Conservation (phyloP, 2,113 vertebrate species). For the Columba livia region DNA sequence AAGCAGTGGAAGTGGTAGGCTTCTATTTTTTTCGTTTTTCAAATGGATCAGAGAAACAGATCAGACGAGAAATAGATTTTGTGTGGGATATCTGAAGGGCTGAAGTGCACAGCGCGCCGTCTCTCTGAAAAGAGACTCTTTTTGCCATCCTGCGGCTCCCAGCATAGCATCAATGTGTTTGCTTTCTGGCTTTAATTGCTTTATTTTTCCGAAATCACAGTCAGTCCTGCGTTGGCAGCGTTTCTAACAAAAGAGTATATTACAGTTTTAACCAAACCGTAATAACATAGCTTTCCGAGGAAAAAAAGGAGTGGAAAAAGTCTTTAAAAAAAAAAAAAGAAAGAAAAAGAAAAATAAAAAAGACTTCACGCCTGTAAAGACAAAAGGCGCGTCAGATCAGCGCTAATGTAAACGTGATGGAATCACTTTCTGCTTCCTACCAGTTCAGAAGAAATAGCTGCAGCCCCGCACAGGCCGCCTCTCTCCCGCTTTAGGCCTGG, state of each 20-base stretch:
- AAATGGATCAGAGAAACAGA: neutral
- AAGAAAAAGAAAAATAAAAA: neutral
- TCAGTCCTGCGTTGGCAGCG: neutral
- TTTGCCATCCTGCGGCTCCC: neutral
- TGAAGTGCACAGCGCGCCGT: no score
- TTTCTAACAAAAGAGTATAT: neutral
- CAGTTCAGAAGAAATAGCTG: neutral
- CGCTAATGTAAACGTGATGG: neutral
- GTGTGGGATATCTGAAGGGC: neutral
- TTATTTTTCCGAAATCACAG: neutral
- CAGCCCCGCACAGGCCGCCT: neutral
- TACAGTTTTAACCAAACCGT: neutral
- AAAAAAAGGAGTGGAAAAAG: neutral
- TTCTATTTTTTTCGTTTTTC: neutral
- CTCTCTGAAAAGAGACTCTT: neutral
- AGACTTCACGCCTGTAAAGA: neutral
- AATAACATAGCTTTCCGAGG: neutral
- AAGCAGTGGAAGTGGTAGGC: neutral
- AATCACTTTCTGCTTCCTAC: neutral
- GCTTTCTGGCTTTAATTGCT: neutral
- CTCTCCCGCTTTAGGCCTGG: no score
- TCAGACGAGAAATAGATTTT: neutral
- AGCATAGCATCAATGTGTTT: neutral
- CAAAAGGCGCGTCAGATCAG: neutral
- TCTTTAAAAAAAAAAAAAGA: neutral